Evolutionary conservation across 2,888 invertebrate genomes (phyloP).

Genomic region (Pterostichus niger): DNA sequence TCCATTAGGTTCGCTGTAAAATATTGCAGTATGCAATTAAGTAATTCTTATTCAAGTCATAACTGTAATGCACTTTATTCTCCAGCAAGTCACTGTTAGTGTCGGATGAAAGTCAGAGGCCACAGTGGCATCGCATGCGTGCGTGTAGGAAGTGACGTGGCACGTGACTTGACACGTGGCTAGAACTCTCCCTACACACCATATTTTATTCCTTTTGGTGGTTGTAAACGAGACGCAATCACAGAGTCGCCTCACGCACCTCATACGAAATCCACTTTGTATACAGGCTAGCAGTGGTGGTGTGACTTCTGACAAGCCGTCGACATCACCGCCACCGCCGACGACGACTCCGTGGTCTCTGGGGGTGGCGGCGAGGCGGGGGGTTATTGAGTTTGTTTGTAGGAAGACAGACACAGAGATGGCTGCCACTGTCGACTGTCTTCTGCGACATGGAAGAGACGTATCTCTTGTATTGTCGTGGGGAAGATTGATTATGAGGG

Average conservation of each 20-base stretch:
- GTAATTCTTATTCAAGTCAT: not conserved
- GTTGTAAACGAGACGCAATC: constrained; percentile 70
- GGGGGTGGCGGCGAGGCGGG: constrained; percentile 25
- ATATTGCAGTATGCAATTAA: not conserved
- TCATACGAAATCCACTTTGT: constrained; percentile 71
- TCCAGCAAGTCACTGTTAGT: not conserved
- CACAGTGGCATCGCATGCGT: constrained; percentile 8
- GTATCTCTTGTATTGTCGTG: constrained; percentile 62
- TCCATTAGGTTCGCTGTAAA: not conserved
- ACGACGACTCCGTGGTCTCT: constrained; percentile 45
- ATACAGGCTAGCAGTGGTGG: constrained; percentile 64
- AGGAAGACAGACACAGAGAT: constrained; percentile 55
- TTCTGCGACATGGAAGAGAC: constrained; percentile 1
- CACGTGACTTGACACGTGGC: constrained; percentile 24
- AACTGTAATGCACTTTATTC: not conserved
- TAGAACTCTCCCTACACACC: constrained; percentile 60
- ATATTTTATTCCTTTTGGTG: constrained; percentile 72
- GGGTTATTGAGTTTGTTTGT: constrained; percentile 64
- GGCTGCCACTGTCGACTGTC: constrained; percentile 37
- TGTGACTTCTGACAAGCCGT: constrained; percentile 32
- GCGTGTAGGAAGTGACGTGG: constrained; percentile 49
- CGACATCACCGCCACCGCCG: constrained; percentile 24
- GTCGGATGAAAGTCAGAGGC: too few species aligned
- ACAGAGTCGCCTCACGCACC: constrained; percentile 70
- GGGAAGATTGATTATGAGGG: constrained; percentile 64